A percentile compares a stretch with the other conserved stretches of the same genome.
These are phyloP conservation scores for Paedocypris micromegethes DNA, from an alignment of 2,797 vertebrate species.

Conservation along the genomic window DNA sequence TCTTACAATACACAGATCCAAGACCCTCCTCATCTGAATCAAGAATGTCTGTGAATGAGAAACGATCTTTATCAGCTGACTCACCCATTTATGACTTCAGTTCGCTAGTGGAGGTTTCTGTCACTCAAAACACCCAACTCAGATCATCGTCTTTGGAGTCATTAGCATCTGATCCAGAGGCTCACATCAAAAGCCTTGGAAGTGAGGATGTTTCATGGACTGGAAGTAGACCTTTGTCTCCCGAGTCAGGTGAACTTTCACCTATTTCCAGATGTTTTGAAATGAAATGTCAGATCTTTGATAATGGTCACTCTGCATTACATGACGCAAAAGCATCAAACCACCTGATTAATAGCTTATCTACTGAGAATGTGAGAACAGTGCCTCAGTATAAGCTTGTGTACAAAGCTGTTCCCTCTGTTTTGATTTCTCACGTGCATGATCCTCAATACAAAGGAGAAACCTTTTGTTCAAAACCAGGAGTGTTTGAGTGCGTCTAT, in stretches of 20 bases:
- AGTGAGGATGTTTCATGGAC: conserved; percentile 3
- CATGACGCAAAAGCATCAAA: not conserved
- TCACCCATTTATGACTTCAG: conserved; percentile 49
- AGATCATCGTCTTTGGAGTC: conserved; percentile 27
- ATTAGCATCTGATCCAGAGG: not conserved
- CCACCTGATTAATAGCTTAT: not conserved
- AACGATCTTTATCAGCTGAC: conserved; percentile 53
- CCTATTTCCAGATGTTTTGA: not conserved
- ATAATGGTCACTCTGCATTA: not conserved
- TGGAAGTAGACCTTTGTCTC: conserved; percentile 22
- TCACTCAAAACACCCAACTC: not conserved
- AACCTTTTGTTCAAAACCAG: conserved; percentile 39
- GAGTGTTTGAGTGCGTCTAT: conserved; percentile 43
- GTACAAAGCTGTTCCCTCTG: conserved; percentile 33
- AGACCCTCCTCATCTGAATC: conserved; percentile 38
- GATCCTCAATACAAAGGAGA: conserved; percentile 50
- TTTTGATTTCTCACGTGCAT: conserved; percentile 38
- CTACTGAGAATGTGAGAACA: conserved; percentile 29
- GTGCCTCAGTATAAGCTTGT: conserved; percentile 42
- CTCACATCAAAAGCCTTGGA: conserved; percentile 4
- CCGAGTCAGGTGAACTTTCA: conserved; percentile 15
- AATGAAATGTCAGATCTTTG: not conserved
- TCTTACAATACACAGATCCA: conserved; percentile 11
- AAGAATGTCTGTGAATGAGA: conserved; percentile 44
- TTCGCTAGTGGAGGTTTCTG: not conserved